Evolutionary conservation across 2,113 vertebrate species (phyloP).

Genomic region (Nibea coibor): DNA sequence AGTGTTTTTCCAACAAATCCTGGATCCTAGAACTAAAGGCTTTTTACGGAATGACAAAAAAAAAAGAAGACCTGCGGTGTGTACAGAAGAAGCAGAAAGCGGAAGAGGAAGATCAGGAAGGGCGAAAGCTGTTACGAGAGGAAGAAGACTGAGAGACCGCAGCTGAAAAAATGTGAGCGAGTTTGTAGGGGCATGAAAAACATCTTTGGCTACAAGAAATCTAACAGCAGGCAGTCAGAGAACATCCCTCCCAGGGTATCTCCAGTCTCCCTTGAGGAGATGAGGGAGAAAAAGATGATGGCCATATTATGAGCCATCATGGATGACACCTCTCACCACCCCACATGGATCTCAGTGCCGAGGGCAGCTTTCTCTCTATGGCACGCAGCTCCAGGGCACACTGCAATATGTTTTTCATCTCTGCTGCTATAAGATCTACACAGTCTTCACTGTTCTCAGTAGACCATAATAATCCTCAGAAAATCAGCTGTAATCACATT

Average conservation of each 20-base stretch:
- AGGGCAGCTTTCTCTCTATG: constrained; percentile 22
- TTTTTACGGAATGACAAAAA: constrained; percentile 33
- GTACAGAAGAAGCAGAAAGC: not conserved
- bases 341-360: constrained; percentile 35
- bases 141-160: constrained; percentile 25
- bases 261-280: constrained; percentile 16
- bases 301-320: constrained; percentile 59
- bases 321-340: constrained; percentile 41
- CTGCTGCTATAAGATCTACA: not conserved
- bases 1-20: constrained; percentile 30
- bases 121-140: not conserved
- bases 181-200: constrained; percentile 56
- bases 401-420: constrained; percentile 24
- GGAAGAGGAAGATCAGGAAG: constrained; percentile 15
- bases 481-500: not conserved
- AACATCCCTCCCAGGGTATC: constrained; percentile 50
- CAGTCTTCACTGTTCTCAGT: constrained; percentile 6
- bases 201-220: constrained; percentile 53
- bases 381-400: constrained; percentile 20
- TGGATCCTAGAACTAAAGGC: constrained; percentile 33
- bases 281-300: constrained; percentile 52
- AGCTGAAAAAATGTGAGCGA: constrained; percentile 23
- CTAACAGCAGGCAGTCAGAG: constrained; percentile 47
- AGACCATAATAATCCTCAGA: constrained; percentile 3
- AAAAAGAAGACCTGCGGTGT: constrained; percentile 19